Evolutionary conservation across 2,888 invertebrate genomes (phyloP).

Genomic region (Dasypogon diadema): DNA sequence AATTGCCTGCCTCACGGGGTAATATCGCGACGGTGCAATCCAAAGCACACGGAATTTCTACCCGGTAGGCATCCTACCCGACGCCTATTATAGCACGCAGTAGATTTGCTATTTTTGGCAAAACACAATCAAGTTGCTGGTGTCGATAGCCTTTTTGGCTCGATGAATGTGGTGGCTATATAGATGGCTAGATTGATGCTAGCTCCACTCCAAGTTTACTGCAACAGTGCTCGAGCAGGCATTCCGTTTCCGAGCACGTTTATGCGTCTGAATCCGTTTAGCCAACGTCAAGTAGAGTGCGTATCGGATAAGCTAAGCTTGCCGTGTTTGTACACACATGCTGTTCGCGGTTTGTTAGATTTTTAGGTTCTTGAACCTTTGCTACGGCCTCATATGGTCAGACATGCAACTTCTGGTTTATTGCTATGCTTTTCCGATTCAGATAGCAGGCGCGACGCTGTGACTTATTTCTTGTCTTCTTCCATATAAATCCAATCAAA

Average conservation of each 20-base stretch:
- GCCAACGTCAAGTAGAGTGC: neutral
- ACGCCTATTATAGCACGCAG: neutral
- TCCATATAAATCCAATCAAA: constrained; percentile 27
- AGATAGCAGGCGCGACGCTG: neutral
- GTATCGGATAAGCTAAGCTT: neutral
- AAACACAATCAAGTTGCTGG: constrained; percentile 5
- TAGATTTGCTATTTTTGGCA: constrained; percentile 29
- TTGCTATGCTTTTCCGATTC: constrained; percentile 13
- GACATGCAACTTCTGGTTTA: constrained; percentile 46
- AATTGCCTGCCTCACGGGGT: neutral
- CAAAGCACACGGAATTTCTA: neutral
- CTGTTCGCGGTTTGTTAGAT: constrained; percentile 12
- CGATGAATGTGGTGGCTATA: neutral
- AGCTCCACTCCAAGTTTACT: neutral
- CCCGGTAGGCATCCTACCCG: neutral
- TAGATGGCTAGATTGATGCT: neutral
- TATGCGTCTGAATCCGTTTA: neutral
- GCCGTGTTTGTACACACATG: neutral
- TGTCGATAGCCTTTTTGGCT: constrained; percentile 26
- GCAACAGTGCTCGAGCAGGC: neutral
- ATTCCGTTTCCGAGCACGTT: constrained; percentile 24
- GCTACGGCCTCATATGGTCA: constrained; percentile 37
- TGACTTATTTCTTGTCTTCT: constrained; percentile 1
- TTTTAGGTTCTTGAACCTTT: constrained; percentile 47
- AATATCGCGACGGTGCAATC: neutral